These are phyloP conservation scores for Tauraco erythrolophus DNA, from an alignment of 2,113 vertebrate genomes.

Conservation along the genomic window DNA sequence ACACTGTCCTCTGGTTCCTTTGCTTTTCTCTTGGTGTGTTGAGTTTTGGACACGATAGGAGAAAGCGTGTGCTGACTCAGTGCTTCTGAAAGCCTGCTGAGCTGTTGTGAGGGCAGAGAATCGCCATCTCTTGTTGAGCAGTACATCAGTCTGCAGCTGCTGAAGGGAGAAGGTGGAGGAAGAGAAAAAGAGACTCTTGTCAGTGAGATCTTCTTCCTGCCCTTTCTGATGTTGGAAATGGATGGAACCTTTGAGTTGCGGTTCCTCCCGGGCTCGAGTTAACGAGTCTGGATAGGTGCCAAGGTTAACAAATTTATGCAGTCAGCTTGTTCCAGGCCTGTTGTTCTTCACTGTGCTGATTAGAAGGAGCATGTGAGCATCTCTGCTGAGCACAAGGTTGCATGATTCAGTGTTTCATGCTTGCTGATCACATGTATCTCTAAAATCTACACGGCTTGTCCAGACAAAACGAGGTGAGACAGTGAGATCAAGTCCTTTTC, in stretches of 20 bases:
- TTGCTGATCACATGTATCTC: not conserved
- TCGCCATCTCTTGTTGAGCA: accelerated
- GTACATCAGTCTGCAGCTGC: not conserved
- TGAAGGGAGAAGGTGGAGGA: not conserved
- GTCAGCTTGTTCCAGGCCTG: not conserved
- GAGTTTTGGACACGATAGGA: not conserved
- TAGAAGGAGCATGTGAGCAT: not conserved
- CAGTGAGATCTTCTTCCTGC: not conserved
- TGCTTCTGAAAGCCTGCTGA: not conserved
- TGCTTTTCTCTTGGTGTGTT: not conserved
- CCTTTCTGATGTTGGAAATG: not conserved
- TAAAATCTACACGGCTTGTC: not conserved
- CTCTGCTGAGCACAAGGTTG: not conserved
- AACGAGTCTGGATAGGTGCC: not conserved
- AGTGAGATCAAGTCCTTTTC: not conserved
- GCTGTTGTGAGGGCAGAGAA: not conserved
- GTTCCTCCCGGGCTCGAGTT: not conserved
- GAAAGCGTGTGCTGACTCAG: not conserved
- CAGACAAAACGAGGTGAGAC: not conserved
- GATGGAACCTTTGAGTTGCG: not conserved
- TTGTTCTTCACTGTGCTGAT: not conserved
- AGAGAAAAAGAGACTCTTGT: not conserved
- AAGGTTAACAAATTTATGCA: not conserved
- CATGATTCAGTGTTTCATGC: not conserved
- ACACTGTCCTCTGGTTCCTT: not conserved